These are phyloP conservation scores for Leptonema lineaticorne DNA, from an alignment of 1,140 invertebrate genomes.

Conservation along the genomic window DNA sequence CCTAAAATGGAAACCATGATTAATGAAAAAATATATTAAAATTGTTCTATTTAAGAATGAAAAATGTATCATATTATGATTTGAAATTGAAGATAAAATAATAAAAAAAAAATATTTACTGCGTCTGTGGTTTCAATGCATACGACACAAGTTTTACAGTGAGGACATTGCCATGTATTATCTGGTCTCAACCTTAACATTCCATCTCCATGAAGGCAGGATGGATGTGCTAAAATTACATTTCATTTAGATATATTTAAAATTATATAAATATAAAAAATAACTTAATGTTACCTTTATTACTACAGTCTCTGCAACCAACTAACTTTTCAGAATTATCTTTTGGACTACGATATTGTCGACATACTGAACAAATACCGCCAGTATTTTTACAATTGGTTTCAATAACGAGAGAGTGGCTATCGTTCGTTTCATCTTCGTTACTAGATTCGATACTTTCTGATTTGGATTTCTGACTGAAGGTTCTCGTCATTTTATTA, in stretches of 20 bases:
- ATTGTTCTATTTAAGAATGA: too few species aligned
- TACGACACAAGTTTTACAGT: slow-evolving; percentile 69
- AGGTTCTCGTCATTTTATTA: slow-evolving; percentile 8
- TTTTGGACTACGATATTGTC: slow-evolving; percentile 53
- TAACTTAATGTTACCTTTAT: slow-evolving; percentile 67
- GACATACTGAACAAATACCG: slow-evolving; percentile 61
- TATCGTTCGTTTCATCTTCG: slow-evolving; percentile 43
- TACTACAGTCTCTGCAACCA: slow-evolving; percentile 76
- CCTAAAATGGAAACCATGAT: too few species aligned
- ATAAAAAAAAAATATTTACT: slow-evolving; percentile 54
- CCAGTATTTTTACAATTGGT: slow-evolving; percentile 43
- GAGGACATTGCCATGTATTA: slow-evolving; percentile 71
- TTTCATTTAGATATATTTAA: neutral
- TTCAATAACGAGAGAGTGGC: slow-evolving; percentile 27
- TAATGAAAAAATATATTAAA: too few species aligned
- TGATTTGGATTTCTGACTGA: slow-evolving; percentile 35
- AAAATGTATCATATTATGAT: neutral
- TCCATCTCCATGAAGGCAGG: slow-evolving; percentile 67
- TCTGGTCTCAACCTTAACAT: slow-evolving; percentile 64
- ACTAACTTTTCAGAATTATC: slow-evolving; percentile 68
- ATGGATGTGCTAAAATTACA: slow-evolving; percentile 60
- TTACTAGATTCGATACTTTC: slow-evolving; percentile 44
- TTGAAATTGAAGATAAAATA: slow-evolving; percentile 2
- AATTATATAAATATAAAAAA: neutral
- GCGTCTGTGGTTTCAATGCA: slow-evolving; percentile 71